phyloP scores from a whole-genome alignment of 2,888 invertebrate genomes.

The Spialia ferax region DNA sequence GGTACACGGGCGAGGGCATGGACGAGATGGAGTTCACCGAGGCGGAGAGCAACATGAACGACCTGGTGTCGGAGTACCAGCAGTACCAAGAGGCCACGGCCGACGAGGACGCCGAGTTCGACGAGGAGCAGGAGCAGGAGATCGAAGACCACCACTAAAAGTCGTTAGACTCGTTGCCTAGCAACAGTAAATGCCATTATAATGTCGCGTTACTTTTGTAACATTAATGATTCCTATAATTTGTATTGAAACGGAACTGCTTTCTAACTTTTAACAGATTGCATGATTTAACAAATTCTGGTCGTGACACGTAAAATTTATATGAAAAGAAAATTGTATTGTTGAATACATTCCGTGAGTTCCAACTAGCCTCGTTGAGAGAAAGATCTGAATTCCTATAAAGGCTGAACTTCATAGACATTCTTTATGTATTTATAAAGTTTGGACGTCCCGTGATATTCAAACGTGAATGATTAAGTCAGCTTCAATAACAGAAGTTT shows the following conservation, averaged over 20 bases:
- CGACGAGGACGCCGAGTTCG: slow-evolving; percentile 93
- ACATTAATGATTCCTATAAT: slow-evolving; percentile 81
- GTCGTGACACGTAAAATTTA: slow-evolving; percentile 59
- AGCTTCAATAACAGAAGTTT: slow-evolving; percentile 83
- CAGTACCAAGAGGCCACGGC: slow-evolving; percentile 96
- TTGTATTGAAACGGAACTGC: slow-evolving; percentile 71
- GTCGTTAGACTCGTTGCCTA: slow-evolving; percentile 46
- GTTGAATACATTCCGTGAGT: slow-evolving; percentile 72
- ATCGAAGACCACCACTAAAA: slow-evolving; percentile 85
- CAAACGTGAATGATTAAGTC: slow-evolving; percentile 67
- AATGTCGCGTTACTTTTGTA: slow-evolving; percentile 76
- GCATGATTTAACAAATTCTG: slow-evolving; percentile 76
- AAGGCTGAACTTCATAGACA: slow-evolving; percentile 77
- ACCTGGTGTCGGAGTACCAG: slow-evolving; percentile 96
- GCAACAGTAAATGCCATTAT: slow-evolving; percentile 77
- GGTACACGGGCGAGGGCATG: slow-evolving; percentile 97
- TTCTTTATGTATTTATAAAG: slow-evolving; percentile 67
- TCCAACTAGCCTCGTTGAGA: slow-evolving; percentile 65
- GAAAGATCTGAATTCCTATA: slow-evolving; percentile 73
- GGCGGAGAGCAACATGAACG: slow-evolving; percentile 98
- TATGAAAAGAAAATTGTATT: slow-evolving; percentile 67
- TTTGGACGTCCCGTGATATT: slow-evolving; percentile 58
- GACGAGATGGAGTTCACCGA: slow-evolving; percentile 98
- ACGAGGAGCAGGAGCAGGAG: slow-evolving; percentile 91
- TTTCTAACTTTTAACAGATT: slow-evolving; percentile 84